Evolutionary conservation across 1,140 invertebrate species (phyloP).

Genomic region (Mya arenaria): DNA sequence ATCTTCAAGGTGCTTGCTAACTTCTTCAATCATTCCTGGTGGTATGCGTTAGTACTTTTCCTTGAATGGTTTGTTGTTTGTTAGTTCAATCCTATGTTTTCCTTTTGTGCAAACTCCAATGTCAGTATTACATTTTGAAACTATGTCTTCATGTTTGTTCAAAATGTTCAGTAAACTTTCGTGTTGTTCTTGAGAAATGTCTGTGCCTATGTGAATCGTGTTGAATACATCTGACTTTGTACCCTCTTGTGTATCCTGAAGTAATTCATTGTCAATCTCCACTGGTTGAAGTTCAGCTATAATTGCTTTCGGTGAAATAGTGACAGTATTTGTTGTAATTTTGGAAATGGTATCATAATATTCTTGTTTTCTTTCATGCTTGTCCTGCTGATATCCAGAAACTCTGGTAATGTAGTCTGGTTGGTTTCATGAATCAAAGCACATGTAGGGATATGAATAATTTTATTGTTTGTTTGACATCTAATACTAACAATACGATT

Average conservation of each 20-base stretch:
- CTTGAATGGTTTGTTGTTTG: not conserved
- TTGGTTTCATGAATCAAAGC: not conserved
- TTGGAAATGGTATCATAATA: not conserved
- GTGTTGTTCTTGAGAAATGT: not conserved
- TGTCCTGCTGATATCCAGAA: not conserved
- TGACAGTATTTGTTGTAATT: not conserved
- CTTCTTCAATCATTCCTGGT: not conserved
- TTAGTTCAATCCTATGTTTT: not conserved
- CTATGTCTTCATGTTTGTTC: not conserved
- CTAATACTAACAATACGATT: not conserved
- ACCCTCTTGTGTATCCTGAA: not conserved
- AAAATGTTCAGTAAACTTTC: not conserved
- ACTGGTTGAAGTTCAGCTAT: conserved; percentile 33
- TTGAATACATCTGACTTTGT: not conserved
- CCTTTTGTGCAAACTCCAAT: not conserved
- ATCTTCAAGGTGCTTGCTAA: not conserved
- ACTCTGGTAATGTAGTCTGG: not conserved
- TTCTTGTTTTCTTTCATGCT: not conserved
- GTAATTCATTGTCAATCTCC: not conserved
- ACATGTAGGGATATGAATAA: not conserved
- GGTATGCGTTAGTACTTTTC: not conserved
- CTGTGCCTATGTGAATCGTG: not conserved
- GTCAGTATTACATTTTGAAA: not conserved
- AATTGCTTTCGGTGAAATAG: conserved; percentile 5
- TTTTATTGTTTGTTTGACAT: not conserved